These are phyloP conservation scores for Mythimna albipuncta DNA, from an alignment of 2,888 invertebrate species.

Conservation along the genomic window DNA sequence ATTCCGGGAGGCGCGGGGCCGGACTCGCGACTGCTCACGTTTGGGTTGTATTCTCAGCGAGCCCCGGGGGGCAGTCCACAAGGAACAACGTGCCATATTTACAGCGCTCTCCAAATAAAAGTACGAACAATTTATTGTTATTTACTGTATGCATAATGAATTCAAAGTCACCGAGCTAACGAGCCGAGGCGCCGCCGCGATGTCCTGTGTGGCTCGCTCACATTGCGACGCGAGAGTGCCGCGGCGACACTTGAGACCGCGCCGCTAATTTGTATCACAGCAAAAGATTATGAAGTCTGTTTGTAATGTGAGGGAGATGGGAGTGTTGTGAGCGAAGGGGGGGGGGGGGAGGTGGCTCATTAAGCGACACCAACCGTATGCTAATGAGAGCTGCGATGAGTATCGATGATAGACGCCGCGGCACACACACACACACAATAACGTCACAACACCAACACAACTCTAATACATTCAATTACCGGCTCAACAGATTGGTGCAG, in stretches of 20 bases:
- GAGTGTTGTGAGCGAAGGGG: neutral
- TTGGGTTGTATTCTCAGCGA: neutral
- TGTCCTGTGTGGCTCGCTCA: neutral
- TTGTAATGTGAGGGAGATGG: constrained; percentile 8
- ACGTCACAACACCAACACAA: neutral
- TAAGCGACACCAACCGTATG: constrained; percentile 58
- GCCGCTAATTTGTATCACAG: constrained; percentile 35
- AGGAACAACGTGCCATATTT: constrained; percentile 11
- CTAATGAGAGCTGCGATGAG: constrained; percentile 46
- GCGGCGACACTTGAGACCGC: neutral
- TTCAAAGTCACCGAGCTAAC: constrained; percentile 4
- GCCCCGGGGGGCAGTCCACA: constrained; percentile 11
- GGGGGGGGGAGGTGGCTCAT: constrained; percentile 33
- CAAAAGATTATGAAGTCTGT: constrained; percentile 39
- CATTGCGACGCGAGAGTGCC: neutral
- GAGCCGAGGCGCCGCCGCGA: neutral
- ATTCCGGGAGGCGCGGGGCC: neutral
- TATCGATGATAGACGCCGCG: constrained; percentile 37
- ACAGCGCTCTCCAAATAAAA: constrained; percentile 10
- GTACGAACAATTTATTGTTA: constrained; percentile 10
- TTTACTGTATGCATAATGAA: constrained; percentile 21
- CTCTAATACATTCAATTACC: neutral
- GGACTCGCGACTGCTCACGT: neutral
- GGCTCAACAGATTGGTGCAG: neutral
- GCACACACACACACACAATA: constrained; percentile 7